Conservation (phyloP, 2,888 invertebrate species). For the Melanostoma scalare region DNA sequence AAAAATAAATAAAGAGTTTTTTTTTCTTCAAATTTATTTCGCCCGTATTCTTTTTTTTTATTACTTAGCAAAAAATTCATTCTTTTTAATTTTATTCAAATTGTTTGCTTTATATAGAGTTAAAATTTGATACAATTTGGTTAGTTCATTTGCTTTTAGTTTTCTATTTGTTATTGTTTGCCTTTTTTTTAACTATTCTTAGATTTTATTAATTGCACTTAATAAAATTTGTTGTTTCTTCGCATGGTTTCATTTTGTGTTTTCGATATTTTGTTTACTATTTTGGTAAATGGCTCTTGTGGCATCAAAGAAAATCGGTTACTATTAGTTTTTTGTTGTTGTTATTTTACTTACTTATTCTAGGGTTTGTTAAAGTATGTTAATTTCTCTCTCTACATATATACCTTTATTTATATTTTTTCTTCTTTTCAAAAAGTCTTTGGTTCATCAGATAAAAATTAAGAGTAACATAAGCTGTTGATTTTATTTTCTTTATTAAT, state of each 20-base stretch:
- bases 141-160: slow-evolving; percentile 47
- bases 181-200: slow-evolving; percentile 68
- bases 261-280: slow-evolving; percentile 73
- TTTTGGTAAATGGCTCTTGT: slow-evolving; percentile 70
- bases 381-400: slow-evolving; percentile 20
- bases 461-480: slow-evolving; percentile 56
- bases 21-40: slow-evolving; percentile 16
- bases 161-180: slow-evolving; percentile 54
- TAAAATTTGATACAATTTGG: slow-evolving; percentile 56
- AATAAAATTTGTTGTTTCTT: slow-evolving; percentile 69
- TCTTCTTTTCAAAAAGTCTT: slow-evolving; percentile 65
- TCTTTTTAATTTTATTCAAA: slow-evolving; percentile 24
- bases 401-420: slow-evolving; percentile 25
- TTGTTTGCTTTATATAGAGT: slow-evolving; percentile 41
- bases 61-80: slow-evolving; percentile 24
- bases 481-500: slow-evolving; percentile 24
- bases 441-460: slow-evolving; percentile 70
- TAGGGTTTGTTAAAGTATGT: slow-evolving; percentile 58
- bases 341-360: slow-evolving; percentile 44
- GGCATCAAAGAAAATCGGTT: slow-evolving; percentile 68
- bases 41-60: slow-evolving; percentile 27
- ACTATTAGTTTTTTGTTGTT: slow-evolving; percentile 45
- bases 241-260: slow-evolving; percentile 52
- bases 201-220: slow-evolving; percentile 73
- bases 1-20: slow-evolving; percentile 67